Percentiles rank a stretch among this genome's conserved stretches.
These are phyloP conservation scores for Epinephelus moara DNA, from an alignment of 2,113 vertebrate genomes.

Conservation along the genomic window DNA sequence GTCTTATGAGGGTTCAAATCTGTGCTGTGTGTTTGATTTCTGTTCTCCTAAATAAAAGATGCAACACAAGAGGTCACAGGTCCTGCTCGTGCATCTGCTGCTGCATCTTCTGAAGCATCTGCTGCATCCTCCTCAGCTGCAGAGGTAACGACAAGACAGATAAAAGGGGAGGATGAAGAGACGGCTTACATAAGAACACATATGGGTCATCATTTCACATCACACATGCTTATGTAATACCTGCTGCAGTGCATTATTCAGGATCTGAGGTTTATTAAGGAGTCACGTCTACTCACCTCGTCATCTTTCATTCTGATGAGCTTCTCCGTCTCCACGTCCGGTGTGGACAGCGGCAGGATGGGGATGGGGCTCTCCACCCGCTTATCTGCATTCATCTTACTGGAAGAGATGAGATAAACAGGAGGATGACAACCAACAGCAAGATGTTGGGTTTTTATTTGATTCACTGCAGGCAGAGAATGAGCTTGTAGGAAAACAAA, in stretches of 20 bases:
- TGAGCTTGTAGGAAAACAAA: background rate
- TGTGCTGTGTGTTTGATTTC: background rate
- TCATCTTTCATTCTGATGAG: constrained; percentile 96
- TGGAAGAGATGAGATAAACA: constrained; percentile 51
- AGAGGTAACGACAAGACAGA: background rate
- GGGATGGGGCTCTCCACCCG: constrained; percentile 93
- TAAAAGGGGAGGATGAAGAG: constrained; percentile 4
- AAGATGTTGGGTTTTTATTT: too few species aligned
- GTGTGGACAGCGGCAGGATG: constrained; percentile 89
- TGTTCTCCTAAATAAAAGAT: background rate
- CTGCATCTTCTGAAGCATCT: constrained; percentile 86
- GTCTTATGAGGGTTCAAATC: background rate
- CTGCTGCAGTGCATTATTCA: constrained; percentile 29
- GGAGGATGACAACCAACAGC: background rate
- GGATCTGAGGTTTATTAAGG: constrained; percentile 6
- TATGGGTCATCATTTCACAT: constrained; percentile 34
- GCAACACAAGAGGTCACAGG: constrained; percentile 60
- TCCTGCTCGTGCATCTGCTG: constrained; percentile 85
- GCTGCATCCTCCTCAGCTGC: constrained; percentile 83
- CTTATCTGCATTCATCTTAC: constrained; percentile 93
- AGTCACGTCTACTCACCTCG: constrained; percentile 82
- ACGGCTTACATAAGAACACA: constrained; percentile 37
- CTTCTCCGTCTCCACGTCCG: constrained; percentile 92
- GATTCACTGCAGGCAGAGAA: too few species aligned
- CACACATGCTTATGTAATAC: constrained; percentile 21